Evolutionary conservation across 2,113 vertebrate genomes (phyloP).

Genomic region (Nibea coibor): DNA sequence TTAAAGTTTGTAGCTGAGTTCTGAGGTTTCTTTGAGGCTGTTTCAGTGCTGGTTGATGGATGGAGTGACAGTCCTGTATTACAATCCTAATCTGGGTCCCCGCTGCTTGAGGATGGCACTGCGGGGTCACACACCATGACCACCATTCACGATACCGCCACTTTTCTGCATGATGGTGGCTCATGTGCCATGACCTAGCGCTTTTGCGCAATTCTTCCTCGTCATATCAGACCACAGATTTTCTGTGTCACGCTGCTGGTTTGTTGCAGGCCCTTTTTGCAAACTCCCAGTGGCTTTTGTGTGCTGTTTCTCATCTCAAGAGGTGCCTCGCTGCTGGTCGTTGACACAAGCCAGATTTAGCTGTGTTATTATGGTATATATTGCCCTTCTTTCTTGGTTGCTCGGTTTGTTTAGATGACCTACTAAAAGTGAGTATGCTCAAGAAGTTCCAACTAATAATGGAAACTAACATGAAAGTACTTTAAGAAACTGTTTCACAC

Average conservation of each 20-base stretch:
- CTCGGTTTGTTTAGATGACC: not conserved
- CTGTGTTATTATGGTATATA: not conserved
- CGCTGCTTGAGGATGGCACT: not conserved
- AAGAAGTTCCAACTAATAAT: not conserved
- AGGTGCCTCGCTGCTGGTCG: not conserved
- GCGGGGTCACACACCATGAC: not conserved
- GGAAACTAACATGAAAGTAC: not conserved
- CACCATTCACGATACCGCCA: not conserved
- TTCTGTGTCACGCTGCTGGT: not conserved
- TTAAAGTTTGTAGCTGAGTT: not conserved
- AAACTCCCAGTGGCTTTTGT: not conserved
- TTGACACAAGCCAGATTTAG: not conserved
- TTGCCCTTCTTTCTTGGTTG: not conserved
- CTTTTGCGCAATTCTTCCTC: not conserved
- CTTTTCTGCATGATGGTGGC: not conserved
- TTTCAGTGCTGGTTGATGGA: not conserved
- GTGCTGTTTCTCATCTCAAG: not conserved
- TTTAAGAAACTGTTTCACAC: not conserved
- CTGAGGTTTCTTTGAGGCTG: not conserved
- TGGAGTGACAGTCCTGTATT: not conserved
- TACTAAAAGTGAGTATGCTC: not conserved
- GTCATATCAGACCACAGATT: not conserved
- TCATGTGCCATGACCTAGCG: fast-evolving
- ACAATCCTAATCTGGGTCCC: not conserved
- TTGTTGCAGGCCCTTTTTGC: not conserved